Evolutionary conservation across 2,888 invertebrate species (phyloP).

Genomic region (Selenia dentaria): DNA sequence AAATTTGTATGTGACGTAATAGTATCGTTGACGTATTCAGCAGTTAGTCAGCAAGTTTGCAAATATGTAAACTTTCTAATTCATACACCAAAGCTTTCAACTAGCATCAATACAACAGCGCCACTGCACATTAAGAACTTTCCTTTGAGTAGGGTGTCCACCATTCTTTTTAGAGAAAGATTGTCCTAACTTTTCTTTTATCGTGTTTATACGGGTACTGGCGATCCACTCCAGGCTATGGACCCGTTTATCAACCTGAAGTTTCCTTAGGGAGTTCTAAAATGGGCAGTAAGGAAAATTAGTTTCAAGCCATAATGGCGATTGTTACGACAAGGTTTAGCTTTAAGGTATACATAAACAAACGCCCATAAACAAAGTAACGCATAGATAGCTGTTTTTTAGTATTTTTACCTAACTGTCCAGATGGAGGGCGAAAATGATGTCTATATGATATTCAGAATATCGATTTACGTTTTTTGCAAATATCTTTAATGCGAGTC

Average conservation of each 20-base stretch:
- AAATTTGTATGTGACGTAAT: too few relatives aligned
- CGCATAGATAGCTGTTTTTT: too few relatives aligned
- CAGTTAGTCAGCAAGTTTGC: too few relatives aligned
- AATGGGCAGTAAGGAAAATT: constrained; percentile 17
- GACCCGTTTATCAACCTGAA: constrained; percentile 29
- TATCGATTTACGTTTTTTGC: too few relatives aligned
- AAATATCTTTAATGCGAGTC: too few relatives aligned
- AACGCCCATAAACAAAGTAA: not conserved
- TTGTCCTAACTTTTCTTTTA: constrained; percentile 53
- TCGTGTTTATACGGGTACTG: constrained; percentile 48
- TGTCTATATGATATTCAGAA: too few relatives aligned
- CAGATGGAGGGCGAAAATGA: too few relatives aligned
- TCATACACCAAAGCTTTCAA: constrained; percentile 17
- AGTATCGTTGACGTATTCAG: too few relatives aligned
- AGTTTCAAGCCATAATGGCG: constrained; percentile 7
- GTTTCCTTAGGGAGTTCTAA: constrained; percentile 9
- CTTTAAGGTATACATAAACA: constrained; percentile 1
- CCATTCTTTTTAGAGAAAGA: constrained; percentile 40
- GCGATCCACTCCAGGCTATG: constrained; percentile 31
- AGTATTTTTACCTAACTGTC: too few relatives aligned
- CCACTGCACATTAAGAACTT: constrained; percentile 41
- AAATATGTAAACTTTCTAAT: too few relatives aligned
- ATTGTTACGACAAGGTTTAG: constrained; percentile 8
- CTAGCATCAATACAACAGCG: constrained; percentile 36
- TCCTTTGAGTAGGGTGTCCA: constrained; percentile 43